These are phyloP conservation scores for Pomatostomus ruficeps DNA, from an alignment of 2,113 vertebrate species.

Conservation along the genomic window DNA sequence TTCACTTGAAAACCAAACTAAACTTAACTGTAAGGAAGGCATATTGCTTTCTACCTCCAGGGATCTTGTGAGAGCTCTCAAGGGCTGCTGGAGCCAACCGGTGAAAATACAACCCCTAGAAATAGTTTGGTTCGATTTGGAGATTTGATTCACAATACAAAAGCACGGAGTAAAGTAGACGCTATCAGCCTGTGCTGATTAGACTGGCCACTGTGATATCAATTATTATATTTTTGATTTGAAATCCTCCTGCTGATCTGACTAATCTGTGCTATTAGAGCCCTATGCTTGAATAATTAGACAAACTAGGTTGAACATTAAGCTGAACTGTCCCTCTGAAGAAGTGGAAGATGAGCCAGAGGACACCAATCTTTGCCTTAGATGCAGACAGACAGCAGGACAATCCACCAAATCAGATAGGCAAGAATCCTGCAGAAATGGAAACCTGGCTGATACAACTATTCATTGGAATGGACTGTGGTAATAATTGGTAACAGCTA, in stretches of 20 bases:
- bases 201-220: background rate
- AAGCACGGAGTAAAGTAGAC: background rate
- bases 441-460: background rate
- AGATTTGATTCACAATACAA: background rate
- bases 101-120: background rate
- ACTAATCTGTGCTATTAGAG: background rate
- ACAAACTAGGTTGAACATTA: background rate
- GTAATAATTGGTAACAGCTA: background rate
- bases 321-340: background rate
- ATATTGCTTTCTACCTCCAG: background rate
- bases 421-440: background rate
- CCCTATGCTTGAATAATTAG: background rate
- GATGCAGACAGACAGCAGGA: background rate
- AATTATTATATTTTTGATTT: conserved; percentile 23
- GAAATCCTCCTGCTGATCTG: background rate
- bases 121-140: background rate
- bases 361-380: background rate
- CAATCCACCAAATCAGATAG: background rate
- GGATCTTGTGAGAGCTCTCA: background rate
- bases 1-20: background rate
- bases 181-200: background rate
- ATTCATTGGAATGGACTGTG: background rate
- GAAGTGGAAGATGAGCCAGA: background rate
- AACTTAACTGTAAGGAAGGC: background rate
- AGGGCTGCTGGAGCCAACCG: background rate